A percentile compares a stretch with the other conserved stretches of the same genome.
phyloP scores from a whole-genome alignment of 2,888 invertebrate species.

The Lepeophtheirus nordmannii region DNA sequence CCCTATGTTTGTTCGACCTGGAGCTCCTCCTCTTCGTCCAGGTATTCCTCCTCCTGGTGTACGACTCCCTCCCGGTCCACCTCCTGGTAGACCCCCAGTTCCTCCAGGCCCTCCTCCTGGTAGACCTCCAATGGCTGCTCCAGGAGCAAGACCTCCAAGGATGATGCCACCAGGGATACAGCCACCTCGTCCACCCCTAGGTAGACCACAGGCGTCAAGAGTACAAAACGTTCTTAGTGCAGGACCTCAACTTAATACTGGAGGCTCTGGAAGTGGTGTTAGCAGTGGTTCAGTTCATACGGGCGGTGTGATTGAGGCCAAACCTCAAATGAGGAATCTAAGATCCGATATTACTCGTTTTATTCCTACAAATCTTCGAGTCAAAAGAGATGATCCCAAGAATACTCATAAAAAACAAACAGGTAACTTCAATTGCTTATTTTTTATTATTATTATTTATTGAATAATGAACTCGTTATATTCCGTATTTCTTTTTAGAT shows the following conservation, averaged over 20 bases:
- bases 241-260: slow-evolving; percentile 61
- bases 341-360: slow-evolving; percentile 89
- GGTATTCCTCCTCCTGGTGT: slow-evolving; percentile 34
- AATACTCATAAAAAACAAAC: slow-evolving; percentile 30
- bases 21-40: slow-evolving; percentile 36
- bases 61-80: slow-evolving; percentile 43
- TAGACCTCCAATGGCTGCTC: slow-evolving; percentile 27
- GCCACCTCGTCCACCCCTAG: slow-evolving; percentile 20
- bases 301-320: slow-evolving; percentile 57
- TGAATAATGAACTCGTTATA: background rate
- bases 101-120: slow-evolving; percentile 34
- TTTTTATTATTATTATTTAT: background rate
- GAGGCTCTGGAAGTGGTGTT: slow-evolving; percentile 33
- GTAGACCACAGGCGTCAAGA: background rate
- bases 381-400: slow-evolving; percentile 61
- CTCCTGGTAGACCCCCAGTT: slow-evolving; percentile 38
- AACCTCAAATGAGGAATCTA: slow-evolving; percentile 85
- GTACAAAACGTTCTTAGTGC: slow-evolving; percentile 57
- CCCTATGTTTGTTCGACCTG: background rate
- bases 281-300: background rate
- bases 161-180: slow-evolving; percentile 27
- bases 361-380: slow-evolving; percentile 76
- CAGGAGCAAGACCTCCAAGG: slow-evolving; percentile 33
- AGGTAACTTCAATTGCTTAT: background rate
- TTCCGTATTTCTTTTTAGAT: background rate